phyloP scores from a whole-genome alignment of 2,888 invertebrate genomes.

The Tenthredo mesomela region DNA sequence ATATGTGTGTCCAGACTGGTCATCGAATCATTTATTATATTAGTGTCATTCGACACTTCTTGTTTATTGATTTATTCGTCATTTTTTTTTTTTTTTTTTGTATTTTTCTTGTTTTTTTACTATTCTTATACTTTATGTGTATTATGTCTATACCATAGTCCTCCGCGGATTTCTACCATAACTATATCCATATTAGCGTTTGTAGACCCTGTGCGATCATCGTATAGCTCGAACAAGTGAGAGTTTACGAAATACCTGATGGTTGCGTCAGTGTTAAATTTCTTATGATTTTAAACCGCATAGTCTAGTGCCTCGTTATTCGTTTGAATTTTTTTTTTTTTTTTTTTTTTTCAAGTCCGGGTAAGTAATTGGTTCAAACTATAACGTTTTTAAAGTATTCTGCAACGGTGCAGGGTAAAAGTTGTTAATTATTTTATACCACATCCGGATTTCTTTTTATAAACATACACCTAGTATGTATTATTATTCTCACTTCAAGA shows the following conservation, averaged over 20 bases:
- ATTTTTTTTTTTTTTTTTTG: background rate
- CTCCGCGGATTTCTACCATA: background rate
- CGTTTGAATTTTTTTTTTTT: background rate
- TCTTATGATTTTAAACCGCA: background rate
- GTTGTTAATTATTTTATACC: background rate
- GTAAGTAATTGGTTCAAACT: background rate
- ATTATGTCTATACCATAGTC: background rate
- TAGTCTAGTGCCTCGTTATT: background rate
- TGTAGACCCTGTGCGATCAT: background rate
- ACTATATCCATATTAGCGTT: background rate
- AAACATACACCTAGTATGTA: background rate
- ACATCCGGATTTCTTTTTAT: constrained; percentile 6
- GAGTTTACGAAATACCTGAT: background rate
- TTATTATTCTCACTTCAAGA: background rate
- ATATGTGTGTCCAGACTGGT: background rate
- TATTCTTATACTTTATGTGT: background rate
- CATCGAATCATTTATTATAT: background rate
- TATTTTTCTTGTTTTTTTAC: background rate
- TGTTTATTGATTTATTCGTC: background rate
- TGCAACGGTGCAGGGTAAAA: background rate
- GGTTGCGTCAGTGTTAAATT: background rate
- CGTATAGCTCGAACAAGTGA: background rate
- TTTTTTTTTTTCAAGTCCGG: background rate
- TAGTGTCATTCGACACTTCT: background rate
- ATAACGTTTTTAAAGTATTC: background rate